Conservation (phyloP, 35 echinoderm and acorn worm genomes). For the Eucidaris tribuloides region DNA sequence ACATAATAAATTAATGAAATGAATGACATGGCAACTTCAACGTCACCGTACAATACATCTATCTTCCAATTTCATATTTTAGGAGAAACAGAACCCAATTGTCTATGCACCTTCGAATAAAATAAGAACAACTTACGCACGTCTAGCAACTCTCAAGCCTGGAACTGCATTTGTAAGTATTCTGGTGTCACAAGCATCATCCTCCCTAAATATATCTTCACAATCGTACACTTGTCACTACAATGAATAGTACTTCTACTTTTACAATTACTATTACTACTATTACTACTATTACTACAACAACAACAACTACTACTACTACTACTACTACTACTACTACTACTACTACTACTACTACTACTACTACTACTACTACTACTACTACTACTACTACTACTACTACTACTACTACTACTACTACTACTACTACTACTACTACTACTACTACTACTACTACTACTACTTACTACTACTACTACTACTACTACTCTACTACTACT, state of each 20-base stretch:
- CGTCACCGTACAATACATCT: too few relatives aligned
- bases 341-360: neutral
- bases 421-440: neutral
- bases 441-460: too few relatives aligned
- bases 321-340: neutral
- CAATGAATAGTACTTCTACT: neutral
- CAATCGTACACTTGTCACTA: too few relatives aligned
- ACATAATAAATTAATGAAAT: too few relatives aligned
- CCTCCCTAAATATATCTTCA: too few relatives aligned
- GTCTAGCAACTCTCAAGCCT: neutral
- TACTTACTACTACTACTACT: too few relatives aligned
- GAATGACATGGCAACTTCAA: too few relatives aligned
- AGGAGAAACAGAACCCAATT: conserved; percentile 1
- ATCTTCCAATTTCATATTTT: too few relatives aligned
- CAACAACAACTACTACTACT: neutral
- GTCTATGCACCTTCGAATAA: neutral
- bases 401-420: neutral
- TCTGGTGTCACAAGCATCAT: too few relatives aligned
- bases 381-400: neutral
- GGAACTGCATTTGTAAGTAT: conserved; percentile 28
- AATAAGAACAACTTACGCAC: neutral
- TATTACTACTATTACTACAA: neutral
- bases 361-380: neutral
- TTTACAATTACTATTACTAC: neutral
- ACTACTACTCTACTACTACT: too few relatives aligned